These are phyloP conservation scores for Thereva unica DNA, from an alignment of 2,888 invertebrate species.

Conservation along the genomic window DNA sequence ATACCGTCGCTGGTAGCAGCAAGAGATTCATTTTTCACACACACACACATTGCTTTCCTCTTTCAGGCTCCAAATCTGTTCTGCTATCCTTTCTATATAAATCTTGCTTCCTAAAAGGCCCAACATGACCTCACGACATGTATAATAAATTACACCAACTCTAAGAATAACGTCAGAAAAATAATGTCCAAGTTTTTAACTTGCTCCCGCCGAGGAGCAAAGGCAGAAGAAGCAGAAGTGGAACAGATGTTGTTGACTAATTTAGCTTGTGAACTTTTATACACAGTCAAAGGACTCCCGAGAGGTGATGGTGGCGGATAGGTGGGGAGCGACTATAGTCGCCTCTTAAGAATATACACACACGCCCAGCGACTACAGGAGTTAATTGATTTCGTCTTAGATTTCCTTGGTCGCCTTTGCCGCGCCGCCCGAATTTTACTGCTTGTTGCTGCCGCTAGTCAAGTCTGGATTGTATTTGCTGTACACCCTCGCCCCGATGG, in stretches of 20 bases:
- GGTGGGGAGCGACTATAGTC: neutral
- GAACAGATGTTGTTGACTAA: slow-evolving; percentile 35
- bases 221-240: slow-evolving; percentile 3
- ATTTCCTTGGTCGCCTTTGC: neutral
- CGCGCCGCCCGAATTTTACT: neutral
- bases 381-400: slow-evolving; percentile 13
- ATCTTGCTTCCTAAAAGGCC: slow-evolving; percentile 25
- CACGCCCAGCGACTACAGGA: neutral
- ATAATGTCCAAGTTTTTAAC: slow-evolving; percentile 36
- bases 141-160: slow-evolving; percentile 29
- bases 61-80: slow-evolving; percentile 10
- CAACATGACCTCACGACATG: slow-evolving; percentile 18
- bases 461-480: neutral
- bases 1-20: neutral
- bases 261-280: slow-evolving; percentile 31
- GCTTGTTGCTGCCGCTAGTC: neutral
- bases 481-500: no score
- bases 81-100: slow-evolving; percentile 29
- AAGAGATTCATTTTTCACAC: slow-evolving; percentile 30
- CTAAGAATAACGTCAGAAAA: slow-evolving; percentile 10
- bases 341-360: neutral
- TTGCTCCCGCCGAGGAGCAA: neutral
- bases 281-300: slow-evolving; percentile 5
- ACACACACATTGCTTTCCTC: slow-evolving; percentile 6
- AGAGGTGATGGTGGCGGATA: no score